These are phyloP conservation scores for Cephus rjabovi DNA, from an alignment of 2,888 invertebrate genomes.

Conservation along the genomic window DNA sequence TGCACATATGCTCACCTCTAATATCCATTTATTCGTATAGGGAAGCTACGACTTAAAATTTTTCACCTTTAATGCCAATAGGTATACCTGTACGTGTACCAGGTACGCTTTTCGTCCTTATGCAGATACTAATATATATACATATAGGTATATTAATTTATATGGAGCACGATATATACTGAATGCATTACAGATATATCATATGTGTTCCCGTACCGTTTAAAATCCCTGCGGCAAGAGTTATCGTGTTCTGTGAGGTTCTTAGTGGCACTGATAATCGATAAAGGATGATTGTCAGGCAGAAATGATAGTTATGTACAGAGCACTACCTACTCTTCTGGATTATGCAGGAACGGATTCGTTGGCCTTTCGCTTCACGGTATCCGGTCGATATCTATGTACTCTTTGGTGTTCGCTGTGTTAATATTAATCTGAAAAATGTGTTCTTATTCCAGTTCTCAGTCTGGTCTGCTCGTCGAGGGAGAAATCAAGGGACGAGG, in stretches of 20 bases:
- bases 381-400: not conserved
- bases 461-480: conserved; percentile 30
- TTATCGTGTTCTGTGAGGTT: not conserved
- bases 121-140: not conserved
- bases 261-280: not conserved
- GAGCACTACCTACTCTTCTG: not conserved
- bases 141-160: not conserved
- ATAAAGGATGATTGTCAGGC: not conserved
- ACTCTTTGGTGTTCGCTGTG: not conserved
- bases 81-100: not conserved
- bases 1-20: not conserved
- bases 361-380: not conserved
- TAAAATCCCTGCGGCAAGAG: not conserved
- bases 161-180: not conserved
- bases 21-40: not conserved
- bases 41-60: not conserved
- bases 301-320: not conserved
- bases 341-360: not conserved
- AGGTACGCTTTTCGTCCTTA: not conserved
- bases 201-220: not conserved
- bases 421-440: not conserved
- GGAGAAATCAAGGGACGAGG: conserved; percentile 36
- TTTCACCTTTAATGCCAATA: not conserved
- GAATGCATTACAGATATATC: not conserved
- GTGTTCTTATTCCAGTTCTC: conserved; percentile 22